phyloP scores from a whole-genome alignment of 2,797 vertebrate genomes.

The Melanotaenia pygmaea region DNA sequence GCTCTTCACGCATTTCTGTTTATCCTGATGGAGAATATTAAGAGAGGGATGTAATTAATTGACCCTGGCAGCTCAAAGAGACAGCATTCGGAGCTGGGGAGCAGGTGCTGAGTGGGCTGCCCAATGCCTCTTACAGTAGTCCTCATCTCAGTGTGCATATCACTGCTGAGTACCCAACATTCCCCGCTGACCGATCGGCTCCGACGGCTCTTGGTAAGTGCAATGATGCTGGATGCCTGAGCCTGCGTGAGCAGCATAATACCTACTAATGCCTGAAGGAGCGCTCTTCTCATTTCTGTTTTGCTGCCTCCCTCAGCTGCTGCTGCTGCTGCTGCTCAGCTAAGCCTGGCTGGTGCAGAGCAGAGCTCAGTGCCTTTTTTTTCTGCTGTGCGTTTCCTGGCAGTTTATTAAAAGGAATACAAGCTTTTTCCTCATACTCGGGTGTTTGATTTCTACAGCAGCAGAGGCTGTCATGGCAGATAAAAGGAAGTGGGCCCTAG shows the following conservation, averaged over 20 bases:
- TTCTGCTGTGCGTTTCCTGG: slow-evolving; percentile 71
- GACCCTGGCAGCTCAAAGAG: slow-evolving; percentile 66
- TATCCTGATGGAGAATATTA: slow-evolving; percentile 67
- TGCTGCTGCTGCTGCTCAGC: slow-evolving; percentile 47
- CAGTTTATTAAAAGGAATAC: slow-evolving; percentile 90
- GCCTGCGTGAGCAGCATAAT: slow-evolving; percentile 82
- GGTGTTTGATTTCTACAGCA: slow-evolving; percentile 84
- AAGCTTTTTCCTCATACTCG: slow-evolving; percentile 78
- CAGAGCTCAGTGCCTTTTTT: slow-evolving; percentile 63
- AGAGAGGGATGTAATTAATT: slow-evolving; percentile 75
- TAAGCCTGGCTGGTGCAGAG: slow-evolving; percentile 59
- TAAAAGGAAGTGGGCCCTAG: slow-evolving; percentile 79
- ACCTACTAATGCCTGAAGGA: slow-evolving; percentile 81
- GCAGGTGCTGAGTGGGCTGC: slow-evolving; percentile 58
- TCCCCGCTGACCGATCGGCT: slow-evolving; percentile 83
- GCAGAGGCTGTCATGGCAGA: slow-evolving; percentile 85
- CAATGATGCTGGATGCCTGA: slow-evolving; percentile 79
- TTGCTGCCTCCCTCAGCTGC: slow-evolving; percentile 67
- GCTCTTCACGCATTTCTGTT: slow-evolving; percentile 58
- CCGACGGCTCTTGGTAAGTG: slow-evolving; percentile 80
- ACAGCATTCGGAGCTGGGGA: slow-evolving; percentile 43
- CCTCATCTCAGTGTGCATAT: slow-evolving; percentile 56
- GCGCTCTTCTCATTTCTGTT: slow-evolving; percentile 79
- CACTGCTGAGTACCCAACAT: slow-evolving; percentile 46
- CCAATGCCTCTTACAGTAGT: slow-evolving; percentile 36